Evolutionary conservation across 2,888 invertebrate species (phyloP).

Genomic region (Pseudoips prasinana): DNA sequence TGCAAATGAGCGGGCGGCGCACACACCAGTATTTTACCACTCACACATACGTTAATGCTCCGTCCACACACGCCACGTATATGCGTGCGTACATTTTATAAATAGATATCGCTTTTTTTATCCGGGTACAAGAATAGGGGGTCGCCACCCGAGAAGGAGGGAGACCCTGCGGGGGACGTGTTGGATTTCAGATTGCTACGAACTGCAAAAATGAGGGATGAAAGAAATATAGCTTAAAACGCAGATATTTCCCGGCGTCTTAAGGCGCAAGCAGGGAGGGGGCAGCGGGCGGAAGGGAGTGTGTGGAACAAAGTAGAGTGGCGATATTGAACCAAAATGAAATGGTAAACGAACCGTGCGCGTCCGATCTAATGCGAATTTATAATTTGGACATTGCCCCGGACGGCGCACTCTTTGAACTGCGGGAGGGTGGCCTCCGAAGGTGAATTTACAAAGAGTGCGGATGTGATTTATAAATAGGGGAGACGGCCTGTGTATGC

Average conservation of each 20-base stretch:
- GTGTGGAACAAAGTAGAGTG: slow-evolving; percentile 82
- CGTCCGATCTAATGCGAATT: slow-evolving; percentile 83
- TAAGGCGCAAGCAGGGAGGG: slow-evolving; percentile 61
- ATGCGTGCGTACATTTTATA: slow-evolving; percentile 78
- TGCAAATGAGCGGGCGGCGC: slow-evolving; percentile 78
- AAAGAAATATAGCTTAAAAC: slow-evolving; percentile 84
- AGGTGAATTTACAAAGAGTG: slow-evolving; percentile 74
- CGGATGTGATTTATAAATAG: slow-evolving; percentile 75
- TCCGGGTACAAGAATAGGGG: slow-evolving; percentile 80
- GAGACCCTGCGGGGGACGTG: slow-evolving; percentile 78
- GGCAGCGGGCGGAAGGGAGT: slow-evolving; percentile 61
- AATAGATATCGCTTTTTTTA: slow-evolving; percentile 82
- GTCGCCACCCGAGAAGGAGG: slow-evolving; percentile 67
- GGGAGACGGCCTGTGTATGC: slow-evolving; percentile 48
- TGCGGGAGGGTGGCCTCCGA: slow-evolving; percentile 56
- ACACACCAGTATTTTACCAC: slow-evolving; percentile 45
- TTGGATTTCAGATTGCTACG: slow-evolving; percentile 83
- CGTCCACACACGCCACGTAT: slow-evolving; percentile 68
- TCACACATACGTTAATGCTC: slow-evolving; percentile 61
- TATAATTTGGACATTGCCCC: slow-evolving; percentile 81
- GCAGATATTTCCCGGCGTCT: slow-evolving; percentile 83
- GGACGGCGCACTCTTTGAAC: slow-evolving; percentile 75
- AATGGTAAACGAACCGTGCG: slow-evolving; percentile 82
- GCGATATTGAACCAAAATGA: slow-evolving; percentile 82
- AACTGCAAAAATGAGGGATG: slow-evolving; percentile 84